A percentile compares a stretch with the other conserved stretches of the same genome.
phyloP scores from a whole-genome alignment of 2,797 vertebrate species.

The Thunnus albacares region DNA sequence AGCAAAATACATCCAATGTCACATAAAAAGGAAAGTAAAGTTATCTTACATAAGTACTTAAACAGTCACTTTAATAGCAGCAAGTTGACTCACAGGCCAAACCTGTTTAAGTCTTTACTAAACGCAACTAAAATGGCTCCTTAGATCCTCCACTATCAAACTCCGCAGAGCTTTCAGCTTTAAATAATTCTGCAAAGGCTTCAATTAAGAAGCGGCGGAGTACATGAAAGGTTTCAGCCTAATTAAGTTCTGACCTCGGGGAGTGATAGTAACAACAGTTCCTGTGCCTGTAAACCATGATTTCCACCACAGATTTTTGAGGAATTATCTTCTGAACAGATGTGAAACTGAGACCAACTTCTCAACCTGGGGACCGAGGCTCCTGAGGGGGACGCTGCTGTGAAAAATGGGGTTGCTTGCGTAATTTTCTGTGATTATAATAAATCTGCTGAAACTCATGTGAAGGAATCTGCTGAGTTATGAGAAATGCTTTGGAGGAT shows the following conservation, averaged over 20 bases:
- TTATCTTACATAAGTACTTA: background rate
- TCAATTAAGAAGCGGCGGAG: slow-evolving; percentile 51
- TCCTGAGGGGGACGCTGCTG: background rate
- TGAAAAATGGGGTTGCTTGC: background rate
- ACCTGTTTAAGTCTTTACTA: slow-evolving; percentile 44
- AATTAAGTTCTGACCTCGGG: slow-evolving; percentile 69
- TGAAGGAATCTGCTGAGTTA: background rate
- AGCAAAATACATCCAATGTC: slow-evolving; percentile 21
- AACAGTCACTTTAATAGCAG: slow-evolving; percentile 20
- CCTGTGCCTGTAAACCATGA: slow-evolving; percentile 47
- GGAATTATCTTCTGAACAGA: slow-evolving; percentile 48
- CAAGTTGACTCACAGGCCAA: slow-evolving; percentile 7
- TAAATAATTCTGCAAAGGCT: slow-evolving; percentile 58
- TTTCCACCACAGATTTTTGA: slow-evolving; percentile 42
- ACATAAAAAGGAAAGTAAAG: slow-evolving; percentile 2
- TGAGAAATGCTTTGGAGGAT: background rate
- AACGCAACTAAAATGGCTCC: slow-evolving; percentile 48
- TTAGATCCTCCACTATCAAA: slow-evolving; percentile 40
- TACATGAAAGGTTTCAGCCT: slow-evolving; percentile 71
- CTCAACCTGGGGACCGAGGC: slow-evolving; percentile 15
- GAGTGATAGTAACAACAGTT: slow-evolving; percentile 53
- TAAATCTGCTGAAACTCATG: background rate
- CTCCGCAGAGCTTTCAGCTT: slow-evolving; percentile 51
- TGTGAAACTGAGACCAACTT: slow-evolving; percentile 5
- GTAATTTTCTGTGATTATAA: background rate